Evolutionary conservation across 2,888 invertebrate genomes (phyloP).

Genomic region (Cephus runcator): DNA sequence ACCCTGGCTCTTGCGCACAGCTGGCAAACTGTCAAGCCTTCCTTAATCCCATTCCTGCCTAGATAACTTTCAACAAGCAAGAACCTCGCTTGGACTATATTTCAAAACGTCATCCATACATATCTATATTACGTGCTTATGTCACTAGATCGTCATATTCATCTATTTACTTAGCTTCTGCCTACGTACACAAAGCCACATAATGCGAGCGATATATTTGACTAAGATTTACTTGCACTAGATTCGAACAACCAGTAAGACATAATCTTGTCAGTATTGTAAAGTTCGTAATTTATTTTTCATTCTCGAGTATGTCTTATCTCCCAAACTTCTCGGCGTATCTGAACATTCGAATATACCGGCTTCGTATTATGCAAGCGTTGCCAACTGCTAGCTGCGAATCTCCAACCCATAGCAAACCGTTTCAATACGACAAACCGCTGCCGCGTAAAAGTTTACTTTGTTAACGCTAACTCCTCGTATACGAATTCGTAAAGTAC

Average conservation of each 20-base stretch:
- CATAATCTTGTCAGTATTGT: conserved; percentile 8
- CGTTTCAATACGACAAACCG: neutral
- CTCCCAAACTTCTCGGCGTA: neutral
- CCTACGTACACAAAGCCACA: neutral
- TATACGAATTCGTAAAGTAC: neutral
- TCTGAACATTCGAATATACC: neutral
- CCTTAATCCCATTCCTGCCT: conserved; percentile 10
- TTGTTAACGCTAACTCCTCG: neutral
- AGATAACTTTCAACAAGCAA: neutral
- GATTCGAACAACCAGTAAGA: neutral
- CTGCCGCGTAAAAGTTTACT: neutral
- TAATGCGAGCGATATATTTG: neutral
- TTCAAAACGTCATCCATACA: neutral
- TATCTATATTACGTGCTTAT: neutral
- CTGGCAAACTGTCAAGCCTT: conserved; percentile 55
- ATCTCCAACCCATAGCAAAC: neutral
- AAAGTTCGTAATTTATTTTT: neutral
- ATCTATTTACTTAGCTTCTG: neutral
- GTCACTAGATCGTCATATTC: neutral
- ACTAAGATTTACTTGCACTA: neutral
- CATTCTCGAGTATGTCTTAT: neutral
- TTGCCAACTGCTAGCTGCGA: neutral
- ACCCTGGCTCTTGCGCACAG: conserved; percentile 52
- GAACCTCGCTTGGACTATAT: neutral
- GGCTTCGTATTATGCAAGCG: neutral